Conservation (phyloP, 2,113 vertebrate genomes). For the Felis chaus region DNA sequence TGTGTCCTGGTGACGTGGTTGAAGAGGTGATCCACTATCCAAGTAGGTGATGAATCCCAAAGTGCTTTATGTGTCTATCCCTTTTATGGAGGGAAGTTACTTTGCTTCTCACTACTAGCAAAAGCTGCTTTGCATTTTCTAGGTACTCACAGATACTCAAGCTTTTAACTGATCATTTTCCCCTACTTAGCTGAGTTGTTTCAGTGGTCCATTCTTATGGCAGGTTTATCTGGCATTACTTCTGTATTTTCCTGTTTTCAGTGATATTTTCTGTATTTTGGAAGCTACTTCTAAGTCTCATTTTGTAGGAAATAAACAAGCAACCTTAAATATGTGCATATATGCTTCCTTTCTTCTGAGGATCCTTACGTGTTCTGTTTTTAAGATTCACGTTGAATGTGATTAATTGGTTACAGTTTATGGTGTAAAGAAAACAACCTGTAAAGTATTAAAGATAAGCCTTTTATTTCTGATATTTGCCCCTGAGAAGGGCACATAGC, state of each 20-base stretch:
- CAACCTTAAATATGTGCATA: not conserved
- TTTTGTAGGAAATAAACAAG: not conserved
- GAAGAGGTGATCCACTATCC: not conserved
- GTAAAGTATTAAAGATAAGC: not conserved
- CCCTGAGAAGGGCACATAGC: not conserved
- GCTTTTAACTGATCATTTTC: not conserved
- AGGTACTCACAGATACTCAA: not conserved
- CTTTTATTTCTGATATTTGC: slow-evolving; percentile 23
- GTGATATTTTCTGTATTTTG: not conserved
- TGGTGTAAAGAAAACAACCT: not conserved
- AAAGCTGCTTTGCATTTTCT: not conserved
- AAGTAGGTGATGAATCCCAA: not conserved
- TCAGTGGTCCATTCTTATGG: not conserved
- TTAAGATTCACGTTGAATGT: not conserved
- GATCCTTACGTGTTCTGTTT: slow-evolving; percentile 1
- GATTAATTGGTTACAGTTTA: not conserved
- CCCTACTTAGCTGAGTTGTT: not conserved
- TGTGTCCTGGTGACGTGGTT: fast-evolving
- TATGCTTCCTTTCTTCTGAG: not conserved
- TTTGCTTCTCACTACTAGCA: not conserved
- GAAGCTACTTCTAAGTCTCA: not conserved
- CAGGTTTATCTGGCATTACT: not conserved
- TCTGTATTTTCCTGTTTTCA: not conserved
- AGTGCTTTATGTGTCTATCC: not conserved
- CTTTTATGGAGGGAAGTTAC: not conserved